Evolutionary conservation across 2,113 vertebrate genomes (phyloP).

Genomic region (Scalopus aquaticus): DNA sequence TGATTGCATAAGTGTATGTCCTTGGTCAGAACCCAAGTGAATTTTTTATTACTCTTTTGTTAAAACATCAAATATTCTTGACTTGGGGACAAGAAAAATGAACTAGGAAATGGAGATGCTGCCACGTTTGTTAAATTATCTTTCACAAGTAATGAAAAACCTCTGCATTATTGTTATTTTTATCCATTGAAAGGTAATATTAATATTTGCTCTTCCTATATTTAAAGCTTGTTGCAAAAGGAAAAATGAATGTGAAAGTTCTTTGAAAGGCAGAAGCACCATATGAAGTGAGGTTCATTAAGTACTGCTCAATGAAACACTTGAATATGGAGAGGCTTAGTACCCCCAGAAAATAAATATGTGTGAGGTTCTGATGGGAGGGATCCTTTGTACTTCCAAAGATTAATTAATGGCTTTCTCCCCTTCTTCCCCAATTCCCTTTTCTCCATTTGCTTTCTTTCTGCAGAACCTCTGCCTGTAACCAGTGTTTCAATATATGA

Average conservation of each 20-base stretch:
- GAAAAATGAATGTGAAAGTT: neutral
- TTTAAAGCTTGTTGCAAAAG: neutral
- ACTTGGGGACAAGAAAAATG: neutral
- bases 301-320: neutral
- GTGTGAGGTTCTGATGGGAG: neutral
- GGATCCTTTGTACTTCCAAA: neutral
- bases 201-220: neutral
- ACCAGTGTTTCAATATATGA: constrained; percentile 91
- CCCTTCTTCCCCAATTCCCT: neutral
- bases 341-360: neutral
- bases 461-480: constrained; percentile 93
- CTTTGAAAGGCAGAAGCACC: neutral
- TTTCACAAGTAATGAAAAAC: constrained; percentile 14
- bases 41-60: neutral
- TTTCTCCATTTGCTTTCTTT: constrained; percentile 56
- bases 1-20: neutral
- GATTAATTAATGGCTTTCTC: neutral
- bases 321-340: neutral
- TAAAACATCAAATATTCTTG: constrained; percentile 27
- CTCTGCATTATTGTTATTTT: neutral
- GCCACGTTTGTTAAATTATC: neutral
- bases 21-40: constrained; percentile 19
- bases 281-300: neutral
- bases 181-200: neutral
- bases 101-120: neutral